Evolutionary conservation across 2,888 invertebrate species (phyloP), one percentile per base, ranked within the genome.

Genomic region (Therioaphis trifolii): DNA sequence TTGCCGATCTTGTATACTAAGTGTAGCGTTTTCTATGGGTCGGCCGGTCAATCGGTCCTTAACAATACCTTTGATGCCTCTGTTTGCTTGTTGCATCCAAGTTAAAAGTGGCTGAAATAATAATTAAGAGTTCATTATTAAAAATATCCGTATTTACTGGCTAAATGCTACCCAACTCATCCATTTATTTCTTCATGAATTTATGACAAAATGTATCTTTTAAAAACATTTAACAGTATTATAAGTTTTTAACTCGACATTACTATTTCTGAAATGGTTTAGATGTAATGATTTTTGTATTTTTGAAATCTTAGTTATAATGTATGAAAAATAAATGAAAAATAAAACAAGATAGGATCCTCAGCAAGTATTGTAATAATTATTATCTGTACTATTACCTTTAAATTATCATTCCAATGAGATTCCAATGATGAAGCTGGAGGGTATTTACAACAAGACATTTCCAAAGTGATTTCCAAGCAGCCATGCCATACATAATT

Each of bases 371-470:
- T 58, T 58, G 11, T 58, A 24, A 58, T 72, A 74, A 49, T 15
- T 46, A 43, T 29, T 35, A 4, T 12, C 27, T 40, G 4, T 43
- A 29, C 14, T 87, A 89, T 89, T 88, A 95, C 95, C 90, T 93
- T 91, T 89, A 93, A 93, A 89, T 98, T 97, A 86, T 96, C 95
- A 85, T 93, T 92, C 97, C 97, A 98, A 88, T 95, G 95, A 86
- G 93, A 92, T 29, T 92, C 92, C 71, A 98, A 89, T 88, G 96
- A 93, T 85, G 92, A 91, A 0, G 94, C 93, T 0, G 93, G 93
- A 3, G 98, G 98, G 89, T 93, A 97, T 90, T 97, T 98, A 90
- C 97, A 98, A 89, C 98, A 98, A 0, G 96, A 95, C 84, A 98
- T 92, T 89, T 98, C 97, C 68, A 98, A 89, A 0, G 97, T 97